Evolutionary conservation across 1,140 invertebrate species (phyloP), one percentile per base, ranked within the genome.

Genomic region (Drosophila parvula): DNA sequence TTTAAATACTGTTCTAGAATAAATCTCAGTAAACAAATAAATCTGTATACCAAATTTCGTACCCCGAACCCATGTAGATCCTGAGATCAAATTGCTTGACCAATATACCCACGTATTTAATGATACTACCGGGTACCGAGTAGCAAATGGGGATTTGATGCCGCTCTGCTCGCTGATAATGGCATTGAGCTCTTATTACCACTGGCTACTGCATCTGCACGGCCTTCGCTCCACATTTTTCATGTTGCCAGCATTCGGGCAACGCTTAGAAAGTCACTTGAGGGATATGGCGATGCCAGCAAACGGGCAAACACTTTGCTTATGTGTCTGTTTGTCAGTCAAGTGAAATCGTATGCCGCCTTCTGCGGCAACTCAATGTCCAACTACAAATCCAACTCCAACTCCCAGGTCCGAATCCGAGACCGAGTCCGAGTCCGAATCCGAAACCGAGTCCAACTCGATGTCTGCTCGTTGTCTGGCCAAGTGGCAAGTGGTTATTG

Each of bases 261-360:
- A 69, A 47, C 61, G 79, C 68, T 74, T 81, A 74, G 78, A 84
- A 85, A 84, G 74, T 78, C 68, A 82, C 59, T 79, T 61, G 60
- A 79, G 80, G 57, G 74, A 78, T 74, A 80, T 79, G 53, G 40
- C 53, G 28, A 40, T 27, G 22, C 38, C 51, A 58, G 53, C 56
- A 28, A 40, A 40, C 60, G 53, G 56, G 60, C 67, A 79, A 59
- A 78, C 64, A 75, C 60, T 82, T 75, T 78, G 75, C 75, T 74
- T 79, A 78, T 60, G 41, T 71, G 41, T 71, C 50, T 74, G 57
- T 38, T 53, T 74, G 79, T 69, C 83, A 77, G 83, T 88, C 77
- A 88, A 89, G 84, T 88, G 83, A 88, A 88, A 88, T 88, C 83
- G 79, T 69, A 77, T 81, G 81, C 78, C 64, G 64, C 61, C 64